phyloP scores from a whole-genome alignment of 2,797 vertebrate species.

The Pseudochirops corinnae region DNA sequence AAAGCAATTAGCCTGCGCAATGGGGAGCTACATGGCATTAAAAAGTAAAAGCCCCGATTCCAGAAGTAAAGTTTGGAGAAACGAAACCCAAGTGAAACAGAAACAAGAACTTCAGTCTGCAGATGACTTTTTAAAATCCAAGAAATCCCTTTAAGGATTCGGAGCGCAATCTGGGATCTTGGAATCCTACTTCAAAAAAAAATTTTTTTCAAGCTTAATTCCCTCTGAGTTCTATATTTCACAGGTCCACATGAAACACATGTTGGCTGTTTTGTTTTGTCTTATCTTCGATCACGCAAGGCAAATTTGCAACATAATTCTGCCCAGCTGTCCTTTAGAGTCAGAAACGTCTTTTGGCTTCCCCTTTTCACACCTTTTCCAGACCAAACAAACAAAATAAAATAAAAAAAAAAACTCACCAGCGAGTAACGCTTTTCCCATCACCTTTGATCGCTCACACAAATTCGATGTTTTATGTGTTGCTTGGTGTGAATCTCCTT shows the following conservation, averaged over 20 bases:
- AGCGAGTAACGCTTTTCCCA: constrained; percentile 43
- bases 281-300: neutral
- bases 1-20: constrained; percentile 49
- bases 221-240: neutral
- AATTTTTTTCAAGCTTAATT: neutral
- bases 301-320: neutral
- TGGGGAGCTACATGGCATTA: constrained; percentile 2
- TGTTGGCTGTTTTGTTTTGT: neutral
- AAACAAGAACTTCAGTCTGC: constrained; percentile 63
- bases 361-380: neutral
- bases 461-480: neutral
- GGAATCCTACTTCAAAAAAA: neutral
- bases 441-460: constrained; percentile 21
- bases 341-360: neutral
- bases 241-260: neutral
- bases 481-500: constrained; percentile 57
- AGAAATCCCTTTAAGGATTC: neutral
- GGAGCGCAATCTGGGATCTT: constrained; percentile 43
- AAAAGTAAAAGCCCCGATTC: constrained; percentile 16
- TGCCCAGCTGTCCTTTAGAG: neutral
- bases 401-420: neutral
- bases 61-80: constrained; percentile 57
- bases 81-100: constrained; percentile 50
- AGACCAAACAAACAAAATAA: neutral
- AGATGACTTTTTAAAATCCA: constrained; percentile 17